Base-by-base conservation (phyloP, 2,113 vertebrate species). In the Syngnathus floridae region DNA sequence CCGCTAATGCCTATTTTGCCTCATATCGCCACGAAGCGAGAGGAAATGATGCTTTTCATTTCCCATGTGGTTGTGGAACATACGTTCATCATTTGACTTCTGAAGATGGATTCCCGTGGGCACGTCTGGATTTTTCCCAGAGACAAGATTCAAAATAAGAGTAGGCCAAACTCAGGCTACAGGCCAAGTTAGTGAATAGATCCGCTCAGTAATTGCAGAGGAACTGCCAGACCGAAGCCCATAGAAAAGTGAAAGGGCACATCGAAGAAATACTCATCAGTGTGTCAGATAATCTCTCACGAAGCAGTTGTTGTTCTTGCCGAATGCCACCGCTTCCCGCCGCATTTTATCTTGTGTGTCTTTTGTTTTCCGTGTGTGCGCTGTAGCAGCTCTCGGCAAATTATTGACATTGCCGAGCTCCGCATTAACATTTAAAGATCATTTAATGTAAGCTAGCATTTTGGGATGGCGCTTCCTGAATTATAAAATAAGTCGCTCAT, bases 191-290 rank as follows among this genome's bases (percentile, higher is more conserved):
- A 16, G 65, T 72, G 64, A 60, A 73, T 77, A 78, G 80, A 86
- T 87, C 80, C 75, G 73, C 71, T 74, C 46, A 13, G 74, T 78
- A 73, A 84, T 77, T 81, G 78, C 54, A 46, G 56, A 67, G 74
- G 71, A 83, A 84, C 83, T 76, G 75, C 69, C 74, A 78, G 62
- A 69, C 61, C 71, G 65, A 74, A 60, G 70, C 52, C 73, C 76
- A 78, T 73, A 73, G 67, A 74, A 79, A 78, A 83, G 71, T 73
- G 78, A 62, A 74, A 73, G 74, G 71, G 67, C 76, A 77, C 81
- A 76, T 84, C 52, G 66, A 77, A 72, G 75, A 86, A 85, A 83
- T 83, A 79, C 66, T 78, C 83, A 87, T 85, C 84, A 81, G 78
- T 72, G 72, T 73, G 66, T 62, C 5, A 59, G 54, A 64, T 70